Evolutionary conservation across 2,888 invertebrate genomes (phyloP).

Genomic region (Agriopis aurantiaria): DNA sequence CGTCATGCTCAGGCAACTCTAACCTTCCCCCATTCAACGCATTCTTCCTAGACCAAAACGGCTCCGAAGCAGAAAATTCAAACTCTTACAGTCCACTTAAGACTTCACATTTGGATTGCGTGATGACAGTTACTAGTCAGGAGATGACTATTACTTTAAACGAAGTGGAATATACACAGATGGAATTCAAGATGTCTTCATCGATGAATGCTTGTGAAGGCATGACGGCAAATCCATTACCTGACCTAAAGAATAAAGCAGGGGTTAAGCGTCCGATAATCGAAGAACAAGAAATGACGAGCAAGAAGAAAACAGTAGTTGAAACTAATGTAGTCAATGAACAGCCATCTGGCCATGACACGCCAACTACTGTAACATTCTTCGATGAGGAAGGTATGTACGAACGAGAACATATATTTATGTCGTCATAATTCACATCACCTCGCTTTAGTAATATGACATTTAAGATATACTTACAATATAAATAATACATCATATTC

Average conservation of each 20-base stretch:
- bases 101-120: conserved; percentile 3
- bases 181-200: conserved; percentile 20
- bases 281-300: conserved; percentile 39
- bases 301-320: conserved; percentile 52
- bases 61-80: conserved; percentile 8
- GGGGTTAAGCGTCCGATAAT: conserved; percentile 53
- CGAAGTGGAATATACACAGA: neutral
- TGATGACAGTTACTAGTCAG: neutral
- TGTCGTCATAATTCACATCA: neutral
- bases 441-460: too few relatives aligned
- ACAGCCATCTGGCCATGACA: conserved; percentile 14
- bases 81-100: conserved; percentile 8
- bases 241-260: conserved; percentile 1
- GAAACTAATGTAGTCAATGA: conserved; percentile 15
- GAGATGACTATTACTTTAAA: neutral
- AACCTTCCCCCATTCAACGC: conserved; percentile 1
- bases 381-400: conserved; percentile 60
- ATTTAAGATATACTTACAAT: neutral
- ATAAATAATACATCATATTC: neutral
- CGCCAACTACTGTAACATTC: conserved; percentile 50
- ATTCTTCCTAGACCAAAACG: conserved; percentile 4
- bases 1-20: neutral
- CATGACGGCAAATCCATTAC: neutral
- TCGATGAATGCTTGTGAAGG: neutral
- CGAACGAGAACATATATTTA: neutral